Percentiles rank a stretch among this genome's conserved stretches.
Conservation (phyloP, 1,140 invertebrate species). For the Drosophila ironensis region DNA sequence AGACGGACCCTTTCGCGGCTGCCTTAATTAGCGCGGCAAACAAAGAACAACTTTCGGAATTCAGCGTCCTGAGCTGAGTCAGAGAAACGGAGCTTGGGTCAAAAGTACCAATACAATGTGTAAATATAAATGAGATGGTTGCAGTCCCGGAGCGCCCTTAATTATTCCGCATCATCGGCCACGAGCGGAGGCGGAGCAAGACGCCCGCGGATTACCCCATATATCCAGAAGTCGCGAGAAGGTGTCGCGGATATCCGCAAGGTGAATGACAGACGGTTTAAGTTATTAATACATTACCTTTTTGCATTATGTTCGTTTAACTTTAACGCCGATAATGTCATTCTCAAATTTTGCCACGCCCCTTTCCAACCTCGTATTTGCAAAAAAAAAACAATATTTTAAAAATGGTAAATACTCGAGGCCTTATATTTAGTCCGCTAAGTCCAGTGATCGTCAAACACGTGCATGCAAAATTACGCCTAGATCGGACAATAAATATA, state of each 20-base stretch:
- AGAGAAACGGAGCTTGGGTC: slow-evolving; percentile 42
- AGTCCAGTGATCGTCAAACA: too few species aligned
- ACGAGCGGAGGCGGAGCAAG: neutral
- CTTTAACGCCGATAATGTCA: too few species aligned
- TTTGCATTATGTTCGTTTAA: too few species aligned
- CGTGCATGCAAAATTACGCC: too few species aligned
- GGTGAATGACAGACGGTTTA: slow-evolving; percentile 53
- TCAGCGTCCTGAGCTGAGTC: slow-evolving; percentile 6
- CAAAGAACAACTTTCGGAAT: slow-evolving; percentile 47
- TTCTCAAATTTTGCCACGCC: too few species aligned
- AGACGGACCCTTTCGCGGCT: slow-evolving; percentile 54
- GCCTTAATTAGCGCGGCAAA: slow-evolving; percentile 68
- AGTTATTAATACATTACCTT: slow-evolving; percentile 62
- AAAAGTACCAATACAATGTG: slow-evolving; percentile 74
- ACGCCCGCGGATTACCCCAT: neutral
- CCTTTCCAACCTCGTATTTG: too few species aligned
- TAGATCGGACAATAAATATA: too few species aligned
- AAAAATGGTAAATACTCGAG: too few species aligned
- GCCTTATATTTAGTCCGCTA: too few species aligned
- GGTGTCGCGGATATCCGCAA: slow-evolving; percentile 32
- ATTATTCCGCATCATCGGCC: slow-evolving; percentile 58
- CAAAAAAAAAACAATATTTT: too few species aligned
- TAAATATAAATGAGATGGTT: slow-evolving; percentile 58
- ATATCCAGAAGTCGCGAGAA: slow-evolving; percentile 1
- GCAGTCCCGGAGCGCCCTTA: slow-evolving; percentile 31